Percentiles rank a stretch among this genome's conserved stretches.
Evolutionary conservation across 2,888 invertebrate species (phyloP).

Genomic region (Dolomedes plantarius): DNA sequence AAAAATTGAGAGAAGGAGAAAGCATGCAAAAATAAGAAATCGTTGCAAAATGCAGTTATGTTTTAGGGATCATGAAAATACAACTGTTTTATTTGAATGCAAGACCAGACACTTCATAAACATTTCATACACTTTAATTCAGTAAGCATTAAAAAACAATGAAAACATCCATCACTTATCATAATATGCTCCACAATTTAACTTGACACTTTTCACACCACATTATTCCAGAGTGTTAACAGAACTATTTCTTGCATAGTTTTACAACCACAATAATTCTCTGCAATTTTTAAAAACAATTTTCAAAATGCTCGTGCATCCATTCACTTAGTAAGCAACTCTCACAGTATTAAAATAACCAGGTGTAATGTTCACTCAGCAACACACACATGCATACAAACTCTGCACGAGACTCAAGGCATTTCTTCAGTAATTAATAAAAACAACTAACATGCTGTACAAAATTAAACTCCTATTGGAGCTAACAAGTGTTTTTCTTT

Average conservation of each 20-base stretch:
- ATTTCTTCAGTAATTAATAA: conserved; percentile 45
- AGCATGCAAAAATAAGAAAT: too few species aligned
- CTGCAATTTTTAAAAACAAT: conserved; percentile 24
- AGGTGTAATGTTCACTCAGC: conserved; percentile 36
- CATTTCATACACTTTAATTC: conserved; percentile 20
- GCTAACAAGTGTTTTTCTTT: conserved; percentile 52
- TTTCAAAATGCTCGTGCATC: conserved; percentile 44
- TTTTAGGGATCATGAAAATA: not conserved
- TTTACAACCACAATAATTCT: not conserved
- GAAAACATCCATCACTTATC: conserved; percentile 12
- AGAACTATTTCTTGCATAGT: conserved; percentile 1
- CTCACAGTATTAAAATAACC: conserved; percentile 59
- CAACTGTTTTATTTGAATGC: too few species aligned
- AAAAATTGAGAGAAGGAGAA: too few species aligned
- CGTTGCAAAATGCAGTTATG: too few species aligned
- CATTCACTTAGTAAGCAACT: conserved; percentile 40
- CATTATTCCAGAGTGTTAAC: not conserved
- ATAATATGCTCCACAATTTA: not conserved
- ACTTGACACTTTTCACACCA: not conserved
- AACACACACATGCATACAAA: conserved; percentile 41
- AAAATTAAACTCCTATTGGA: conserved; percentile 54
- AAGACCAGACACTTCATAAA: not conserved
- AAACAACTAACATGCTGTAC: conserved; percentile 63
- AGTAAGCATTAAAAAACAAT: conserved; percentile 26
- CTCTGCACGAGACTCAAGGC: conserved; percentile 40